These are phyloP conservation scores for Tenrec ecaudatus DNA, from an alignment of 2,113 vertebrate species.

Conservation along the genomic window DNA sequence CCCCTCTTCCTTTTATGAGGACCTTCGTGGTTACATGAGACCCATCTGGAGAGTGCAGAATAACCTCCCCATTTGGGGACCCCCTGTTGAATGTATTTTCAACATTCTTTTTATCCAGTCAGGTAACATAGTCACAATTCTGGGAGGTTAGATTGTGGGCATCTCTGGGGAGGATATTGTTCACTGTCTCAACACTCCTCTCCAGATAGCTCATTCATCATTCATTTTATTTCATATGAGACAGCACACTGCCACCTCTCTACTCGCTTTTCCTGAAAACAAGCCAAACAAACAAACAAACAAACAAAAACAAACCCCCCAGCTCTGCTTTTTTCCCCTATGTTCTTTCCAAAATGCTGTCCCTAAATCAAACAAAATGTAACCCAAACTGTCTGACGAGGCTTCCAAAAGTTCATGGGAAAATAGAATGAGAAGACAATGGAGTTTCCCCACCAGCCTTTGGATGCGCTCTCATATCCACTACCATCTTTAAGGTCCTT, in stretches of 20 bases:
- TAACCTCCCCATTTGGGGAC: not conserved
- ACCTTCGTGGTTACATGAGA: not conserved
- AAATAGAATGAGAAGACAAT: too few relatives aligned
- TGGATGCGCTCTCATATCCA: not conserved
- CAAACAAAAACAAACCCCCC: too few relatives aligned
- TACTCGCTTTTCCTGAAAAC: not conserved
- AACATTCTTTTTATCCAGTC: not conserved
- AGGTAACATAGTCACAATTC: not conserved
- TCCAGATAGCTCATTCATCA: too few relatives aligned
- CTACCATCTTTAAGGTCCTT: not conserved
- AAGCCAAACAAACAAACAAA: too few relatives aligned
- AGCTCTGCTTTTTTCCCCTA: not conserved
- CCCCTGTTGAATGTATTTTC: not conserved
- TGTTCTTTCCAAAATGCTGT: slow-evolving; percentile 1
- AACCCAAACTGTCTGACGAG: not conserved
- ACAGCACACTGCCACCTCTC: not conserved
- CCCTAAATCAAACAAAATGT: not conserved
- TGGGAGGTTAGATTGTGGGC: not conserved
- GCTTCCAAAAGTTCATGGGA: too few relatives aligned
- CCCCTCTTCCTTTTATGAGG: not conserved
- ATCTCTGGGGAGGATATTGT: not conserved
- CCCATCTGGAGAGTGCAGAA: not conserved
- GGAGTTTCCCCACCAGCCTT: too few relatives aligned
- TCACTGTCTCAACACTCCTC: not conserved
- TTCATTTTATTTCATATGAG: not conserved